phyloP scores from a whole-genome alignment of 1,140 invertebrate species.

The Onthophagus taurus region DNA sequence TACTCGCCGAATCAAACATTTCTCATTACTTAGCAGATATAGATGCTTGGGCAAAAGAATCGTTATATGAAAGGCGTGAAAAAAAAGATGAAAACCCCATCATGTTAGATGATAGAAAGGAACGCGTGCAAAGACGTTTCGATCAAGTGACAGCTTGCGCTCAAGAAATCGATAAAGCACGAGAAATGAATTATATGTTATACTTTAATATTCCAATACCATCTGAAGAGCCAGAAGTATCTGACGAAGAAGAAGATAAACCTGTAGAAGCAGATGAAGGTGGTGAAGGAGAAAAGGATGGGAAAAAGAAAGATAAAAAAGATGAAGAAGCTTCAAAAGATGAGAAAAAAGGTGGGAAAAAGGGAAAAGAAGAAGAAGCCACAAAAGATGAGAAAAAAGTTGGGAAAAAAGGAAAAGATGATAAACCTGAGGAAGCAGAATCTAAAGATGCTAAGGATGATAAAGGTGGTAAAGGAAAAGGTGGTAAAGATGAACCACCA shows the following conservation, averaged over 20 bases:
- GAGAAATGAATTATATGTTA: conserved; percentile 55
- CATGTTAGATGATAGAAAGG: conserved; percentile 46
- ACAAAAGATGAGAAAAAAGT: too few relatives aligned
- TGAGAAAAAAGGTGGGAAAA: too few relatives aligned
- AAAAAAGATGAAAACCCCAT: conserved; percentile 50
- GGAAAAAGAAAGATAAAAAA: too few relatives aligned
- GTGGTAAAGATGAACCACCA: conserved; percentile 9
- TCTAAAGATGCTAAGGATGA: conserved; percentile 10
- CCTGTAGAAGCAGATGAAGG: too few relatives aligned
- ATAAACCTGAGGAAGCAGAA: conserved; percentile 6
- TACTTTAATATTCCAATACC: conserved; percentile 45
- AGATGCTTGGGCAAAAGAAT: conserved; percentile 55
- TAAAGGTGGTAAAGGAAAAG: conserved; percentile 11
- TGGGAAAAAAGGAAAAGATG: background rate
- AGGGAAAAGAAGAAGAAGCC: conserved; percentile 1
- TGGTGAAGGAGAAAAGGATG: too few relatives aligned
- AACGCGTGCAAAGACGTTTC: conserved; percentile 45
- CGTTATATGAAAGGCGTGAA: conserved; percentile 58
- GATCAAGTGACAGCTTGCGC: conserved; percentile 46
- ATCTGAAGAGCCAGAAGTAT: conserved; percentile 25
- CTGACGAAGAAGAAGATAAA: too few relatives aligned
- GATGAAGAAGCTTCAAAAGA: conserved; percentile 1
- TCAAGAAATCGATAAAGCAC: conserved; percentile 44
- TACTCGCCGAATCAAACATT: conserved; percentile 55
- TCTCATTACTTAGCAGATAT: conserved; percentile 49